phyloP scores from a whole-genome alignment of 2,888 invertebrate genomes.

The Trypoxylon attenuatum region DNA sequence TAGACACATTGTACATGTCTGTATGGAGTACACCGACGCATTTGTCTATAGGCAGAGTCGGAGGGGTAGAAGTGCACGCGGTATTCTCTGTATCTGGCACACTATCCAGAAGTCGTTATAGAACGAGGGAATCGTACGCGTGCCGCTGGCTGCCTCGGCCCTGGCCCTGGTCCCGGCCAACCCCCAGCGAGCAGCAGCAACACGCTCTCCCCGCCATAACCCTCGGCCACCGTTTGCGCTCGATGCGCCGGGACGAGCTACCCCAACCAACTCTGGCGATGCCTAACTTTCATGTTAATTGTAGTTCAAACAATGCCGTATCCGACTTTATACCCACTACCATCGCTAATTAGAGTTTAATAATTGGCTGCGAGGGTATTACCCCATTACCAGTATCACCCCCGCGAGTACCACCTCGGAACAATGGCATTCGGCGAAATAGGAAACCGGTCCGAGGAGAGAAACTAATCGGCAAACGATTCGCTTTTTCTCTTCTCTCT shows the following conservation, averaged over 20 bases:
- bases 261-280: neutral
- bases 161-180: too few species aligned
- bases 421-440: too few species aligned
- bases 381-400: conserved; percentile 1
- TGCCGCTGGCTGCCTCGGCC: conserved; percentile 13
- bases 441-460: too few species aligned
- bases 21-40: neutral
- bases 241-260: conserved; percentile 5
- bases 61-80: neutral
- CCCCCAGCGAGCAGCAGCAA: too few species aligned
- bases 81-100: neutral
- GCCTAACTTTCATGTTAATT: conserved; percentile 35
- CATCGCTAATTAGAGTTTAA: conserved; percentile 34
- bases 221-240: conserved; percentile 18
- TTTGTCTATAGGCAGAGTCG: conserved; percentile 19
- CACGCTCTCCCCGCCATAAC: too few species aligned
- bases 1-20: too few species aligned
- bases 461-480: too few species aligned
- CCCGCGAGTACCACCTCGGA: too few species aligned
- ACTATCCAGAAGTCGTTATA: conserved; percentile 26
- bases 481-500: too few species aligned
- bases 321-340: conserved; percentile 18
- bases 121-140: conserved; percentile 28
- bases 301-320: conserved; percentile 20
- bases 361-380: conserved; percentile 18